A percentile compares a stretch with the other conserved stretches of the same genome.
These are phyloP conservation scores for Drosophila suboccidentalis DNA, from an alignment of 2,888 invertebrate genomes.

Conservation along the genomic window DNA sequence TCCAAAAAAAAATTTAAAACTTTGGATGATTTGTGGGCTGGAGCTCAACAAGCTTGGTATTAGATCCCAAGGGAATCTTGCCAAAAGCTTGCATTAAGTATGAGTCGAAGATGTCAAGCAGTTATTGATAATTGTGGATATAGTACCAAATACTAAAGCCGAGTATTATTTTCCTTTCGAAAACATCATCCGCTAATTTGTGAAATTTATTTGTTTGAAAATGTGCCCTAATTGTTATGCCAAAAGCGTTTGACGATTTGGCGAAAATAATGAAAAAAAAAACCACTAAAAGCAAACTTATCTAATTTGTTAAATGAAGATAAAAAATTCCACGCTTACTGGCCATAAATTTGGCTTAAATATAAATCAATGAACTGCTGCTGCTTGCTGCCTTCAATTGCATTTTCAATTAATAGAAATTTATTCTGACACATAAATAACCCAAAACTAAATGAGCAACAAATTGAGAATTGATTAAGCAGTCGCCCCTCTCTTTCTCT, in stretches of 20 bases:
- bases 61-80: no score
- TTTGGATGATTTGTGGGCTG: no score
- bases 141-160: no score
- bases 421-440: constrained; percentile 66
- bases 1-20: no score
- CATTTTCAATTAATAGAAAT: constrained; percentile 72
- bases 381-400: constrained; percentile 52
- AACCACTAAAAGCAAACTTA: constrained; percentile 6
- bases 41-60: no score
- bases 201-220: no score
- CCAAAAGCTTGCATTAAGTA: no score
- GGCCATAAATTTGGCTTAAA: constrained; percentile 58
- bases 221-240: no score
- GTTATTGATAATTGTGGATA: no score
- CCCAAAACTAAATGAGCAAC: constrained; percentile 47
- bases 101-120: no score
- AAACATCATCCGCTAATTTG: no score
- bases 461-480: constrained; percentile 64
- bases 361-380: constrained; percentile 65
- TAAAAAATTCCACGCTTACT: constrained; percentile 51
- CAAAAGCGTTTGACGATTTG: constrained; percentile 62
- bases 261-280: constrained; percentile 24
- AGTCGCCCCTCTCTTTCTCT: not conserved
- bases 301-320: constrained; percentile 34
- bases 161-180: no score